Base-by-base conservation (phyloP, 2,888 invertebrate species). In the Eristalinus aeneus region DNA sequence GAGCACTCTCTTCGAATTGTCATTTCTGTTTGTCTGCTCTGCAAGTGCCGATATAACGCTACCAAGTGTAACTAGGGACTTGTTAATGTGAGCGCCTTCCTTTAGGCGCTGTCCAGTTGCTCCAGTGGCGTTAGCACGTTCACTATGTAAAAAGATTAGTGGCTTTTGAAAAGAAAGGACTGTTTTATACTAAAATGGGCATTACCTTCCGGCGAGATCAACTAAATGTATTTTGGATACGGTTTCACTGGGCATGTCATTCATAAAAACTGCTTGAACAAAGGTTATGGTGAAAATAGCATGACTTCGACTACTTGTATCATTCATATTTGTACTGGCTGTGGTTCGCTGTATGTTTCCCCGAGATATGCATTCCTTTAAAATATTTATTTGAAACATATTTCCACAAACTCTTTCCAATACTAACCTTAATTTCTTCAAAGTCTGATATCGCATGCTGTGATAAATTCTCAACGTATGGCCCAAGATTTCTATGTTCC, bases 241-340 rank as follows among this genome's bases (percentile, higher is more conserved):
- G 8, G 97, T 97, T 93, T 97, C 97, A 91, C 96, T 96, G 68
- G 97, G 97, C 94, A 97, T 96, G 90, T 96, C 96, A 93, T 96
- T 96, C 93, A 96, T 96, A 90, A 97, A 96, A 89, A 96, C 96
- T 67, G 97, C 97, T 93, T 97, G 97, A 85, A 97, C 96, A 93
- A 97, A 97, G 36, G 96, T 97, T 92, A 97, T 96, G 68, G 97
- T 97, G 93, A 97, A 97, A 91, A 97, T 97, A 88, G 97, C 97
- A 94, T 97, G 97, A 93, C 97, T 97, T 90, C 97, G 94, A 91
- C 97, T 97, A 92, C 97, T 97, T 89, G 97, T 97, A 93, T 97
- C 97, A 93, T 97, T 97, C 97, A 97, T 97, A 92, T 97, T 97
- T 78, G 97, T 97, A 89, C 97, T 95, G 60, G 97, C 97, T 2